Percentiles rank a stretch among this genome's conserved stretches.
Evolutionary conservation across 1,140 invertebrate genomes (phyloP).

Genomic region (Metaphire vulgaris): DNA sequence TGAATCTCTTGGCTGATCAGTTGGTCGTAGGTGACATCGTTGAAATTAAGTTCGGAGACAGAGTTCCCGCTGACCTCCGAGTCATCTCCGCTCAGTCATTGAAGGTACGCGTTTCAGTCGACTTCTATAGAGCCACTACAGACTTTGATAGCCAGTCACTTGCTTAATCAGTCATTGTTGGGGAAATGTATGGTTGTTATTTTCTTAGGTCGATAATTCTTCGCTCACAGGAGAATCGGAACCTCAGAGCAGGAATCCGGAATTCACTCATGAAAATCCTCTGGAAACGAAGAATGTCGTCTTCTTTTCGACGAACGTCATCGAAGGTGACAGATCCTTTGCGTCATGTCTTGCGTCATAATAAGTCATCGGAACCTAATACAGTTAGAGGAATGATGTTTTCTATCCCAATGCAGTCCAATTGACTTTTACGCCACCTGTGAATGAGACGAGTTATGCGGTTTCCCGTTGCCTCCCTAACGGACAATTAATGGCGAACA

Average conservation of each 20-base stretch:
- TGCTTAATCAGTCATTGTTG: too few relatives aligned
- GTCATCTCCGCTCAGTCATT: slow-evolving; percentile 64
- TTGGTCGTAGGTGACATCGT: slow-evolving; percentile 74
- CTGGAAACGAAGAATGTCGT: slow-evolving; percentile 92
- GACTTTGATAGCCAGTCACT: too few relatives aligned
- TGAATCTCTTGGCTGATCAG: slow-evolving; percentile 64
- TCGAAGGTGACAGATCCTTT: slow-evolving; percentile 81
- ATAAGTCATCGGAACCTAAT: too few relatives aligned
- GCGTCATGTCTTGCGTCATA: too few relatives aligned
- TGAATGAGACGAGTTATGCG: too few relatives aligned
- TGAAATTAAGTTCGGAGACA: slow-evolving; percentile 71
- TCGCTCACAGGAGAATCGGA: slow-evolving; percentile 59
- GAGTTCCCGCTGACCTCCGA: slow-evolving; percentile 75
- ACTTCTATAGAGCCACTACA: too few relatives aligned
- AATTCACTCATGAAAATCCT: slow-evolving; percentile 90
- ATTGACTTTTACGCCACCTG: too few relatives aligned
- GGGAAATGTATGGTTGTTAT: too few relatives aligned
- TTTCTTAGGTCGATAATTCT: slow-evolving; percentile 57
- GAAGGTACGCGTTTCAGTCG: slow-evolving; percentile 59
- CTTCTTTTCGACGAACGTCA: slow-evolving; percentile 94
- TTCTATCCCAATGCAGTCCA: too few relatives aligned
- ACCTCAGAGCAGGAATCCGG: slow-evolving; percentile 78
- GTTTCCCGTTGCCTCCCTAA: too few relatives aligned
- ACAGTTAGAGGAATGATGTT: too few relatives aligned
- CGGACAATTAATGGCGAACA: too few relatives aligned